Conservation (phyloP, 1,140 invertebrate species). For the Caenorhabditis remanei region DNA sequence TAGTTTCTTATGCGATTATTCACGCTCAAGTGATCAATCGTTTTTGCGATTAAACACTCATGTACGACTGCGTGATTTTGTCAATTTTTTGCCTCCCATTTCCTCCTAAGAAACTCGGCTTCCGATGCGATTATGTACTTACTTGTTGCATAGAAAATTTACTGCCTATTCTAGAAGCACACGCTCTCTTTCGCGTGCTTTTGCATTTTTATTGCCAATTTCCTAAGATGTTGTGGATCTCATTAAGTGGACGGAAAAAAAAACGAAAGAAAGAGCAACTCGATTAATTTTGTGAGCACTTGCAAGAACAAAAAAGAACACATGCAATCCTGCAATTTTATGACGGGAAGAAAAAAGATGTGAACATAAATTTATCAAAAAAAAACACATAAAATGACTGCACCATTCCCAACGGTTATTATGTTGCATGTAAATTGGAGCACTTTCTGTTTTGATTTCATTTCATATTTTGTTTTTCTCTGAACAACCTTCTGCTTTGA, state of each 20-base stretch:
- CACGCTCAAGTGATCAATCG: slow-evolving; percentile 19
- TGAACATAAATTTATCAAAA: not conserved
- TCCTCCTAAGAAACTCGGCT: slow-evolving; percentile 13
- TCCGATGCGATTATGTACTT: slow-evolving; percentile 52
- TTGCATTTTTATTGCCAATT: not conserved
- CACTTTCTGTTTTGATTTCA: not conserved
- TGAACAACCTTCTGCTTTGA: not conserved
- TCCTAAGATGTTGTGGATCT: slow-evolving; percentile 20
- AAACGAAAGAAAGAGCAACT: not conserved
- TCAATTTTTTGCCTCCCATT: not conserved
- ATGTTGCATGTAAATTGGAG: not conserved
- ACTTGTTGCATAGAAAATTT: slow-evolving; percentile 45
- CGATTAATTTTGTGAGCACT: not conserved
- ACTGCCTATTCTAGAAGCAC: not conserved
- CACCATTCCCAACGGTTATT: not conserved
- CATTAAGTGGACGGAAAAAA: not conserved
- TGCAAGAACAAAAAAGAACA: not conserved
- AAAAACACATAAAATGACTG: not conserved
- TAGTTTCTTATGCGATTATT: not conserved
- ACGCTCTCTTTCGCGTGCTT: not conserved
- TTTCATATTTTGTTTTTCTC: not conserved
- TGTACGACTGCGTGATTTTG: slow-evolving; percentile 16
- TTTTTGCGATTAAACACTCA: not conserved
- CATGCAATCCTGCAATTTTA: not conserved
- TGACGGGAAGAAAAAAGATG: not conserved